Evolutionary conservation across 2,113 vertebrate genomes (phyloP).

Genomic region (Megaptera novaeangliae): DNA sequence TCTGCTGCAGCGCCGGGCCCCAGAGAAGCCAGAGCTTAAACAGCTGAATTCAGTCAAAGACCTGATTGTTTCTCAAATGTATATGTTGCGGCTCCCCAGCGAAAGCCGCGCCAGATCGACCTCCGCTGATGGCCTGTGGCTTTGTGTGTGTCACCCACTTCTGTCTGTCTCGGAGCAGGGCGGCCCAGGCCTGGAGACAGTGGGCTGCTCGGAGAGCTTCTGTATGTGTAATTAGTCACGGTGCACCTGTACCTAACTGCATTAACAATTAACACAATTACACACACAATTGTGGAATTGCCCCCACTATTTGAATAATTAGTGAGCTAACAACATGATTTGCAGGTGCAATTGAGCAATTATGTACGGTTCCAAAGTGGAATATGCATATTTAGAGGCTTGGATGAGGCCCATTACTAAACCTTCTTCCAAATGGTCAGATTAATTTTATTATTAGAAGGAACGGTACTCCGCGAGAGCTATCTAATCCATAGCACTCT

Average conservation of each 20-base stretch:
- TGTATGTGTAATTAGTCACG: conserved; percentile 67
- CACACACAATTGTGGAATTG: conserved; percentile 71
- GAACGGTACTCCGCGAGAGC: not conserved
- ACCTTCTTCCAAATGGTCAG: conserved; percentile 67
- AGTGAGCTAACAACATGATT: conserved; percentile 75
- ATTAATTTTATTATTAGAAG: conserved; percentile 70
- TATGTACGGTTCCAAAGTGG: conserved; percentile 69
- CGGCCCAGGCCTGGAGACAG: not conserved
- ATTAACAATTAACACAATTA: conserved; percentile 77
- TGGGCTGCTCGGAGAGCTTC: conserved; percentile 1
- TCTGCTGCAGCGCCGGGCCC: not conserved
- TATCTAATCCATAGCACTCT: not conserved
- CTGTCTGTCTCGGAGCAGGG: conserved; percentile 6
- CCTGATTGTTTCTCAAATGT: conserved; percentile 43
- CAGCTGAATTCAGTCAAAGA: conserved; percentile 53
- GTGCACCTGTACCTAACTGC: conserved; percentile 74
- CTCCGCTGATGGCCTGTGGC: conserved; percentile 25
- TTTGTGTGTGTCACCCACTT: conserved; percentile 64
- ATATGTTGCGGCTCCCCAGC: not conserved
- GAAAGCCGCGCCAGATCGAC: conserved; percentile 31
- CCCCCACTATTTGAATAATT: conserved; percentile 76
- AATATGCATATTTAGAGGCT: conserved; percentile 67
- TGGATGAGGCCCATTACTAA: conserved; percentile 61
- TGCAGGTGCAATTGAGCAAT: conserved; percentile 77
- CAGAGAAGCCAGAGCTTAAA: conserved; percentile 20